Evolutionary conservation across 1,140 invertebrate genomes (phyloP), one percentile per base, ranked within the genome.

Genomic region (Vanessa atalanta): DNA sequence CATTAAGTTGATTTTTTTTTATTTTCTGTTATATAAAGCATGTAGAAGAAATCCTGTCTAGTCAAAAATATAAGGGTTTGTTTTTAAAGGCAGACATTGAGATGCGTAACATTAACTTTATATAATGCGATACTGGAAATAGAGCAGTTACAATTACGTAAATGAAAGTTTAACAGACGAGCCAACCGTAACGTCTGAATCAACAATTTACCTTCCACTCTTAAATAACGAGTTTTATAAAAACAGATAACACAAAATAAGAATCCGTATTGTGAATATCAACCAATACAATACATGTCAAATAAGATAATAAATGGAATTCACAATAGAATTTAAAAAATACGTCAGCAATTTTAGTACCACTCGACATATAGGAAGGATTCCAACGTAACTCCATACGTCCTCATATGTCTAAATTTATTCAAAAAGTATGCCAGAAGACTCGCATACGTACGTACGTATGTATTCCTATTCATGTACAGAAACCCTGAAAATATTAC

Each of bases 131-230:
- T 47, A 47, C 20, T 12, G 47, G 65, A 67, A 65, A 63, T 64
- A 53, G 43, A 2, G 48, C 61, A 37, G 61, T 51, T 65, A 1
- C 23, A 70, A 50, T 79, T 70, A 77, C 72, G 70, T 65, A 76
- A 77, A 77, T 64, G 69, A 73, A 77, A 77, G 70, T 74, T 65
- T 26, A 65, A 57, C n/a, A 66, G 72, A 51, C 69, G 65, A 64
- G 48, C 63, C 37, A 43, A 73, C 31, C 77, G 74, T 70, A 50
- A 65, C 71, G 50, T 47, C 70, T 37, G 60, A 47, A 16, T 50
- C 53, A 23, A 23, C 31, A 15, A 14, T 16, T 69, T 69, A 23
- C 53, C 47, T 37, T 69, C 67, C 53, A 69, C 61, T 9, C 13
- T 47, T n/a, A 43, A 13, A 43, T 63, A 43, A 63, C 61, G 14